Evolutionary conservation across 2,888 invertebrate genomes (phyloP).

Genomic region (Colostygia pectinataria): DNA sequence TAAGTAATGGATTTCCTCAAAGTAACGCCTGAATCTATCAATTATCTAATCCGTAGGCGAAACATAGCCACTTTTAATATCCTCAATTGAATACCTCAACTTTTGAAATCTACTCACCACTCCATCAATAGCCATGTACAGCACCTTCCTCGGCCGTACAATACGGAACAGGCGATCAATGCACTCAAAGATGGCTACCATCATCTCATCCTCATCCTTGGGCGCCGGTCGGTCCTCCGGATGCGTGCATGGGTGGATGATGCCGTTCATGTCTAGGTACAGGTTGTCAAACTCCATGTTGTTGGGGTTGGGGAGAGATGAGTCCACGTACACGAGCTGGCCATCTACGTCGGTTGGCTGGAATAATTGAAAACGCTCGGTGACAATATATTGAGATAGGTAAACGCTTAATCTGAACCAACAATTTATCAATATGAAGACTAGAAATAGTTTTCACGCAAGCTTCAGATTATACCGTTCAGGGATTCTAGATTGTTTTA

Average conservation of each 20-base stretch:
- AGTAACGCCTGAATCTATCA: too few species aligned
- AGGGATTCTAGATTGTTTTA: neutral
- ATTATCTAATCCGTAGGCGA: too few species aligned
- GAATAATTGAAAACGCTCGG: too few species aligned
- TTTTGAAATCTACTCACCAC: too few species aligned
- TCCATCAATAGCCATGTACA: constrained; percentile 99
- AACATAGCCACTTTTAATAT: too few species aligned
- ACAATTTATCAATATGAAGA: too few species aligned
- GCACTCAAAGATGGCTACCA: constrained; percentile 99
- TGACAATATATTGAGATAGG: too few species aligned
- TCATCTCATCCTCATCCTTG: constrained; percentile 99
- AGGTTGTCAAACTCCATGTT: constrained; percentile 98
- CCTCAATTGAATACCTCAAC: too few species aligned
- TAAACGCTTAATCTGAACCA: too few species aligned
- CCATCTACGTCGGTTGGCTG: constrained; percentile 91
- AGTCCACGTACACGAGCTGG: constrained; percentile 89
- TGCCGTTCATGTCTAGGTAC: constrained; percentile 99
- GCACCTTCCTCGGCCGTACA: constrained; percentile 94
- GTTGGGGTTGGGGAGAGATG: constrained; percentile 96
- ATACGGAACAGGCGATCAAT: constrained; percentile 97
- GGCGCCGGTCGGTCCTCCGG: constrained; percentile 99
- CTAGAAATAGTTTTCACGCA: too few species aligned
- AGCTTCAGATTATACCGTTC: neutral
- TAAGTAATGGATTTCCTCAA: too few species aligned
- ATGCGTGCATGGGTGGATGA: constrained; percentile 99